Base-by-base conservation (phyloP, 2,888 invertebrate species). In the Neoscelio sp. region DNA sequence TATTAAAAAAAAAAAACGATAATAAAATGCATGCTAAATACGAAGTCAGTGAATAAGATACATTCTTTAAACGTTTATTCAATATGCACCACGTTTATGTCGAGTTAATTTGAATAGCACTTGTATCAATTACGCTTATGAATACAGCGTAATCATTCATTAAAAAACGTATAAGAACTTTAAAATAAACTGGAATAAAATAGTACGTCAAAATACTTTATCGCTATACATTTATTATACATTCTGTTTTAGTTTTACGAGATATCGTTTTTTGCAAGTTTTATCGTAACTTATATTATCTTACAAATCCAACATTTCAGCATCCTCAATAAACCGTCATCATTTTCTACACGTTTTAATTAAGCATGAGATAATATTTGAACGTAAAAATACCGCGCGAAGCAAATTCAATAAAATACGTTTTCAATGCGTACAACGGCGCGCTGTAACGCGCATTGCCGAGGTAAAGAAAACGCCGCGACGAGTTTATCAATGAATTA, bases 291-390 rank as follows among this genome's bases (percentile, higher is more conserved):
- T 52, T 30, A 35, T 62, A 54, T 62, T 42, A 54, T 17, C 40
- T 18, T 13, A 20, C 15, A 10, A 60, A 60, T 33, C 50, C 26
- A 38, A 70, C 35, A 50, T 70, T 60, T 70, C 33, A 60, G 23
- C 40, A 40, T 8, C 30, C 38, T 46, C 50, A 38, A 50, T 70
- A 60, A 48, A 58, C 58, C 28, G 48, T 58, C 58, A 62, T 48
- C 52, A 62, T 71, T 62, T 30, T 44, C 60, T 28, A 62, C 60
- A 71, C 60, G 71, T 71, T 71, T 71, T 71, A 71, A 71, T 60
- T 60, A 62, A 62, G 40, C 52, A 60, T 42, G 42, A 50, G 40
- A 60, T 52, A 62, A 42, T 30, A 56, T 71, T 52, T 10, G 30
- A 12, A 33, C 12, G 50, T 8, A 5, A 50, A 48, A 48, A 42